A percentile compares a stretch with the other conserved stretches of the same genome.
Evolutionary conservation across 2,113 vertebrate species (phyloP).

Genomic region (Laterallus jamaicensis): DNA sequence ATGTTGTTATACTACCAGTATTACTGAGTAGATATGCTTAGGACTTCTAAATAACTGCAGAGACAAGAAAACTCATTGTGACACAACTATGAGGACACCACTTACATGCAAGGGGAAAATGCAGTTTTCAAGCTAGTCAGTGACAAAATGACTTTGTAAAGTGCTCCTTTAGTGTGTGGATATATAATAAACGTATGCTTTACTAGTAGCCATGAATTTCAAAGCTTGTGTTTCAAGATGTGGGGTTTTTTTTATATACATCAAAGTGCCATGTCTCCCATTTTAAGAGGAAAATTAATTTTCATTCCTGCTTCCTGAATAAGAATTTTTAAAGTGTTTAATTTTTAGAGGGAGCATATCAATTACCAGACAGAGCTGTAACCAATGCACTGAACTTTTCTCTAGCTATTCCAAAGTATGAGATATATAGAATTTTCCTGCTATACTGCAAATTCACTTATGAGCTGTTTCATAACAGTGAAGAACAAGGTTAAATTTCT

Average conservation of each 20-base stretch:
- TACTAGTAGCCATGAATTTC: background rate
- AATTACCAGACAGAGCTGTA: background rate
- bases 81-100: background rate
- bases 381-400: background rate
- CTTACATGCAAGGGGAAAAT: background rate
- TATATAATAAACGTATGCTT: background rate
- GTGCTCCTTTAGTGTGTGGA: background rate
- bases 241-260: background rate
- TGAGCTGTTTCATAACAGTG: background rate
- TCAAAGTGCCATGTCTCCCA: background rate
- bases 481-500: conserved; percentile 42
- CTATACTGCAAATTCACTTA: background rate
- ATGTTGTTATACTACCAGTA: background rate
- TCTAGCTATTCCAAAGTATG: background rate
- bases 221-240: background rate
- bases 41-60: background rate
- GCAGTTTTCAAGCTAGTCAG: background rate
- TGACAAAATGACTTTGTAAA: conserved; percentile 41
- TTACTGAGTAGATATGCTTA: background rate
- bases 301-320: background rate
- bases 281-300: background rate
- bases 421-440: background rate
- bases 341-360: background rate
- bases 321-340: background rate
- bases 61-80: background rate